Conservation (phyloP, 2,797 vertebrate genomes). For the Coregonus sp. region DNA sequence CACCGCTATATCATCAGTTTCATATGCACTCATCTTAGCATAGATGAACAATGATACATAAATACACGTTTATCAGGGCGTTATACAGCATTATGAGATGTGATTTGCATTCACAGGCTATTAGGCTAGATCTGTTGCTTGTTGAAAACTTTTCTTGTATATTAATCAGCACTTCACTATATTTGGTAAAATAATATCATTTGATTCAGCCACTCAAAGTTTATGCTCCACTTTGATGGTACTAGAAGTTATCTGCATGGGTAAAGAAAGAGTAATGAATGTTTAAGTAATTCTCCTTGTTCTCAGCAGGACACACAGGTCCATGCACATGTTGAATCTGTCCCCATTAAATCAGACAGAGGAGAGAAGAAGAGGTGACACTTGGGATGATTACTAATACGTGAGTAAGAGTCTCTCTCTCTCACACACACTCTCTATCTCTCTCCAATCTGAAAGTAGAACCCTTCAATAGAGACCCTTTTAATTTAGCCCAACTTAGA, state of each 20-base stretch:
- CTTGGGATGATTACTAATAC: slow-evolving; percentile 12
- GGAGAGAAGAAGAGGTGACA: slow-evolving; percentile 1
- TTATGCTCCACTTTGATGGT: too few species aligned
- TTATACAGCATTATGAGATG: neutral
- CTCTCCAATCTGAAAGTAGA: neutral
- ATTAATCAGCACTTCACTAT: neutral
- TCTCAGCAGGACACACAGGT: neutral
- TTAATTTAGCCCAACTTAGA: neutral
- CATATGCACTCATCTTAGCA: neutral
- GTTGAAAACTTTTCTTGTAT: neutral
- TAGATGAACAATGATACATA: neutral
- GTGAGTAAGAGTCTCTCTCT: neutral
- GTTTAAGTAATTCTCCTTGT: neutral
- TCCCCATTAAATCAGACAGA: neutral
- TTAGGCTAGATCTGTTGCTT: neutral
- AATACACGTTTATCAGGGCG: neutral
- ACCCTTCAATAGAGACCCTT: neutral
- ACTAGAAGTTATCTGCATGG: neutral
- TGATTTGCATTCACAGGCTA: neutral
- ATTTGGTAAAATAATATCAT: neutral
- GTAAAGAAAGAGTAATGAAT: neutral
- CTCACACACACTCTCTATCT: neutral
- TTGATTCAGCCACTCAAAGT: neutral
- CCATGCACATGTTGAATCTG: neutral
- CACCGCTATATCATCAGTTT: neutral